Conservation (phyloP, 2,888 invertebrate genomes). For the Poecilobothrus nobilitatus region DNA sequence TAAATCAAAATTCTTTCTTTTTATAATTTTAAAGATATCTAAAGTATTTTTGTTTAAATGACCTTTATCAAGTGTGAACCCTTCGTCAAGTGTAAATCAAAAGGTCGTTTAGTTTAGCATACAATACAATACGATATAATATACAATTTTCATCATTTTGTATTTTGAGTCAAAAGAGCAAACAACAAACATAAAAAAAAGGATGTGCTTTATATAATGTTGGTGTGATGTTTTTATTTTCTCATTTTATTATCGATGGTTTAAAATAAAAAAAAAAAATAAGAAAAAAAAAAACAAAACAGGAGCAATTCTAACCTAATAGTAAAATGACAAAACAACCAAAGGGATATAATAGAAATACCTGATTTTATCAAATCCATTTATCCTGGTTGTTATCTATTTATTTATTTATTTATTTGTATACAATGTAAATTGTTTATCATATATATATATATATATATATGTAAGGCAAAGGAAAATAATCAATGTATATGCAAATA, state of each 20-base stretch:
- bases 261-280: background rate
- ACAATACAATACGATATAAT: too few species aligned
- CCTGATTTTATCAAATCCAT: constrained; percentile 1
- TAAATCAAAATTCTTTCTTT: too few species aligned
- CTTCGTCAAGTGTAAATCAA: too few species aligned
- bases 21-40: too few species aligned
- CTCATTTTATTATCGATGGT: background rate
- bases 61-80: too few species aligned
- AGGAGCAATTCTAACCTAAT: background rate
- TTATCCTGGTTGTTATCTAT: background rate
- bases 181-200: too few species aligned
- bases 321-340: background rate
- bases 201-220: too few species aligned
- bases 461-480: background rate
- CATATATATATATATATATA: background rate
- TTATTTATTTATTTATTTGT: background rate
- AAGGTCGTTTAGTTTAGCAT: too few species aligned
- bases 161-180: too few species aligned
- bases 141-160: too few species aligned
- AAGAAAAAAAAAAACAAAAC: background rate
- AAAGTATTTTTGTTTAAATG: too few species aligned
- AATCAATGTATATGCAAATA: too few species aligned
- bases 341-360: background rate
- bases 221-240: background rate
- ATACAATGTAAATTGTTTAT: background rate